Evolutionary conservation across 2,888 invertebrate species (phyloP).

Genomic region (Agrilus biguttatus): DNA sequence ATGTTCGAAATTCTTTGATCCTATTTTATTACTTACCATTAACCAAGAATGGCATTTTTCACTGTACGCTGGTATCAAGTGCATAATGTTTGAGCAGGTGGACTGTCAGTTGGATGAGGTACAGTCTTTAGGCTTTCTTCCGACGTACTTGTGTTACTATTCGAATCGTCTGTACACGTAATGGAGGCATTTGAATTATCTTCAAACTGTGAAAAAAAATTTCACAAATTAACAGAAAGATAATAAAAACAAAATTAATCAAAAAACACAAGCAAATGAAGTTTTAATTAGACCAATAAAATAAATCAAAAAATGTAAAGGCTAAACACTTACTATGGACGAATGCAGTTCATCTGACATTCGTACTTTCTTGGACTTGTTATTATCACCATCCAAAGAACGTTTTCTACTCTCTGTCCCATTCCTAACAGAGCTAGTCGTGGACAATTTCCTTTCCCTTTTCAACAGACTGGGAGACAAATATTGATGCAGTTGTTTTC

Average conservation of each 20-base stretch:
- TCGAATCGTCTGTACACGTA: constrained; percentile 33
- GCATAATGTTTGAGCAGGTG: constrained; percentile 19
- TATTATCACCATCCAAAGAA: constrained; percentile 13
- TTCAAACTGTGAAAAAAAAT: constrained; percentile 23
- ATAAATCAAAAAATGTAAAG: too few relatives aligned
- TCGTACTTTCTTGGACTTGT: constrained; percentile 13
- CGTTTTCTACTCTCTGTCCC: constrained; percentile 18
- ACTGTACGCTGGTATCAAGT: constrained; percentile 20
- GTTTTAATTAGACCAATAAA: too few relatives aligned
- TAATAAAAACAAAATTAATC: too few relatives aligned
- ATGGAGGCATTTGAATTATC: constrained; percentile 32
- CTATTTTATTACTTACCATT: neutral
- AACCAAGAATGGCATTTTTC: neutral
- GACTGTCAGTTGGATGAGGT: constrained; percentile 11
- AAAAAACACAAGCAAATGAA: too few relatives aligned
- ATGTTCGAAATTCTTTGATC: too few relatives aligned
- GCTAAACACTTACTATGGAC: constrained; percentile 16
- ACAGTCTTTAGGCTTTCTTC: constrained; percentile 16
- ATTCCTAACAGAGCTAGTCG: constrained; percentile 11
- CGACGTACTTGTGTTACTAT: constrained; percentile 26
- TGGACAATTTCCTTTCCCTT: constrained; percentile 53
- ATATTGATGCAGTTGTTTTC: constrained; percentile 61
- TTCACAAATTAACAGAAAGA: neutral
- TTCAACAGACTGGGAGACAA: constrained; percentile 54
- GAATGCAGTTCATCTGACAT: constrained; percentile 22